Percentiles rank a stretch among this genome's conserved stretches.
Evolutionary conservation across 92 coral and sea anemone genomes (phyloP).

Genomic region (Zoanthus solanderi): DNA sequence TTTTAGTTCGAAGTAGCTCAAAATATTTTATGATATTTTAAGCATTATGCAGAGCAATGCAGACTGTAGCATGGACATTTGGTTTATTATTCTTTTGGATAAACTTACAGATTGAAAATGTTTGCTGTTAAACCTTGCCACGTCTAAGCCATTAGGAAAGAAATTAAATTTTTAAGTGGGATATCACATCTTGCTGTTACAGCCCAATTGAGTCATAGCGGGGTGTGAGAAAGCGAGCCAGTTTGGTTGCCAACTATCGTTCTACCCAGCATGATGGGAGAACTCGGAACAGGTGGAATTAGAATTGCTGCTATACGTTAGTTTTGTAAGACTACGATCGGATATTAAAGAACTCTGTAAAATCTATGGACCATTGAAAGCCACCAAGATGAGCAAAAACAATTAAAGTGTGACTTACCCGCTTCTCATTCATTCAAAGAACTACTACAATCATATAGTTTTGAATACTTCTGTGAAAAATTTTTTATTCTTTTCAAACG

Average conservation of each 20-base stretch:
- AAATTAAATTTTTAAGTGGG: constrained; percentile 35
- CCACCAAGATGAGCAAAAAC: no score
- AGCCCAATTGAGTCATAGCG: constrained; percentile 18
- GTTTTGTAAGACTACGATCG: no score
- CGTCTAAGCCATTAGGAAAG: constrained; percentile 2
- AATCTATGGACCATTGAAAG: no score
- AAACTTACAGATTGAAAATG: background rate
- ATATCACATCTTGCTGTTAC: constrained; percentile 22
- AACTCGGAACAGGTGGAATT: constrained; percentile 24
- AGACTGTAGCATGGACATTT: background rate
- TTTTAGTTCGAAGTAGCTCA: background rate
- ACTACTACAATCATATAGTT: no score
- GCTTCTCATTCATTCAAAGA: no score
- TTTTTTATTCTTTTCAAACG: no score
- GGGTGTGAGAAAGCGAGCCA: constrained; percentile 6
- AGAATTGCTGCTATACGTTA: background rate
- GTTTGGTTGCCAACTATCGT: background rate
- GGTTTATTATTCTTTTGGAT: constrained; percentile 27
- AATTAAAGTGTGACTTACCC: no score
- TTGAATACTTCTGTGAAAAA: no score
- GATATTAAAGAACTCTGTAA: no score
- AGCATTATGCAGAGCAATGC: background rate
- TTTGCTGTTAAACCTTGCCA: background rate
- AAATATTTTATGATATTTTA: background rate
- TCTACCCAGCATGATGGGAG: constrained; percentile 2